Evolutionary conservation across 2,113 vertebrate genomes (phyloP), one percentile per base, ranked within the genome.

Genomic region (Apteryx mantelli): DNA sequence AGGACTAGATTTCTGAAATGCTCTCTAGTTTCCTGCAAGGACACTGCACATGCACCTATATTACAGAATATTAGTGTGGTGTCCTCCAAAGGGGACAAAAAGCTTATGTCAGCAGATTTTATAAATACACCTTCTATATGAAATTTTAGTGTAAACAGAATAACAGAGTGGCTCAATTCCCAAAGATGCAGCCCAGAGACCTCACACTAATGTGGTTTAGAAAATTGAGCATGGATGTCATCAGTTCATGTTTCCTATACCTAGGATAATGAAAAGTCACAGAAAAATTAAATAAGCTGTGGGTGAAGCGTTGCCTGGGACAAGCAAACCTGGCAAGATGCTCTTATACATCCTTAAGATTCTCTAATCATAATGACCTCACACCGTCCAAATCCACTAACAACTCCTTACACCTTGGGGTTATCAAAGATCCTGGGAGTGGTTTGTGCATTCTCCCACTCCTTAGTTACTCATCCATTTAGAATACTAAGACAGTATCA

Each of bases 91-190:
- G n/a, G 12, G 20, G 34, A 36, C 44, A 70, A 77, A 88, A 74
- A 77, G 28, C 63, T 92, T 80, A 66, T 24, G 40, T 25, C 28
- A 77, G 63, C 40, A 77, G 64, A 53, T 70, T 88, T 89, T 86
- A 88, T 70, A 93, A 88, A 95, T 74, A 85, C 4, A 93, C 34
- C 6, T 93, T 63, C 60, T 44, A 88, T 95, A 77, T 69, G 40
- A 74, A 69, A 83, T 90, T 89, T 77, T 32, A 88, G 30, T 50
- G 75, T 42, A 85, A 85, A 91, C 44, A 76, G 32, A 93, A 63
- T 40, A 93, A 79, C 32, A 85, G 16, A 80, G 58, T 26, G 32
- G 80, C 75, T 89, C 68, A 85, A 65, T 93, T 91, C 68, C 55
- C 26, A 44, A 52, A 71, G 63, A 75, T 65, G 13, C 69, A 65